Percentiles rank a stretch among this genome's conserved stretches.
These are phyloP conservation scores for Drosophila suboccidentalis DNA, from an alignment of 2,888 invertebrate genomes.

Conservation along the genomic window DNA sequence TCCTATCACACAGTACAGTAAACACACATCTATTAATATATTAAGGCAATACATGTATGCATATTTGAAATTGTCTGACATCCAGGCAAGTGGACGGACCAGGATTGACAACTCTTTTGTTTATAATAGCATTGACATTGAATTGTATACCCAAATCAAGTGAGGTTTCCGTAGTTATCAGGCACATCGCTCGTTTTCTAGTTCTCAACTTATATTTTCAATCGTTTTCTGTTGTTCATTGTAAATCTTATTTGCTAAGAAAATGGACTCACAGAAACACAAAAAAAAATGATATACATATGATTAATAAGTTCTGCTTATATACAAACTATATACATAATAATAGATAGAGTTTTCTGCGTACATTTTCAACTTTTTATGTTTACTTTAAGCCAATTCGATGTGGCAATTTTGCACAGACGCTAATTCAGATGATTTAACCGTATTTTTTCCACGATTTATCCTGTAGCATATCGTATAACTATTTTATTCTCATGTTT, in stretches of 20 bases:
- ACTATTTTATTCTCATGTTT: constrained; percentile 55
- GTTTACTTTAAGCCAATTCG: constrained; percentile 20
- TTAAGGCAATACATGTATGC: not conserved
- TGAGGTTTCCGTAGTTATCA: constrained; percentile 18
- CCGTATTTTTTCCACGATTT: constrained; percentile 29
- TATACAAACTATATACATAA: constrained; percentile 9
- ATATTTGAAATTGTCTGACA: constrained; percentile 9
- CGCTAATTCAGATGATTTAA: constrained; percentile 31
- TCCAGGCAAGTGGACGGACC: constrained; percentile 6
- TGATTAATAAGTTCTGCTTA: constrained; percentile 18
- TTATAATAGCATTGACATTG: constrained; percentile 7
- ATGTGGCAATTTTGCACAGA: constrained; percentile 44
- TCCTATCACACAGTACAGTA: constrained; percentile 36
- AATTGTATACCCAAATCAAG: constrained; percentile 19
- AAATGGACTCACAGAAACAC: constrained; percentile 15
- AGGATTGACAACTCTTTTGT: not conserved
- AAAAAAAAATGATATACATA: constrained; percentile 1
- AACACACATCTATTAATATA: constrained; percentile 20
- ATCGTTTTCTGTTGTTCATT: constrained; percentile 31
- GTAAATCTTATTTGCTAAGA: constrained; percentile 15
- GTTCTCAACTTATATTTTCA: constrained; percentile 23
- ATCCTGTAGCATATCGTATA: constrained; percentile 50
- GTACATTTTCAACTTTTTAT: constrained; percentile 39
- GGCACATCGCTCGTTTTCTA: constrained; percentile 35
- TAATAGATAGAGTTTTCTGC: constrained; percentile 31